Percentiles rank a stretch among this genome's conserved stretches.
These are phyloP conservation scores for Halictus quadricinctus DNA, from an alignment of 2,888 invertebrate genomes.

Conservation along the genomic window DNA sequence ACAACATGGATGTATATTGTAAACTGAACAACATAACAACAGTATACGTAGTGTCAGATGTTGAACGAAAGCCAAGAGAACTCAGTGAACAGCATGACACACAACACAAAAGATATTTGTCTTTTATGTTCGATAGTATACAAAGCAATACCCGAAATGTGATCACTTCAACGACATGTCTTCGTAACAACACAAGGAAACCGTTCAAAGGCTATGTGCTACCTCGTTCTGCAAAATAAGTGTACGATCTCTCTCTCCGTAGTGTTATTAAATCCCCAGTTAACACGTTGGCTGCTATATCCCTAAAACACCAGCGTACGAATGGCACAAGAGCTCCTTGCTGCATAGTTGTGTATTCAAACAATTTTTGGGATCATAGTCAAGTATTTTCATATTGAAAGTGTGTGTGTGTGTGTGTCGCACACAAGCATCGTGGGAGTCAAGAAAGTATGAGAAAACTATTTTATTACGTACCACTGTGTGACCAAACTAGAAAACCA, in stretches of 20 bases:
- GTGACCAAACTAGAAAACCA: neutral
- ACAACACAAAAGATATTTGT: slow-evolving; percentile 10
- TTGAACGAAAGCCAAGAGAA: slow-evolving; percentile 11
- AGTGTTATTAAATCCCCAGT: slow-evolving; percentile 42
- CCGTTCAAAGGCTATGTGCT: slow-evolving; percentile 26
- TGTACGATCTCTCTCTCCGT: slow-evolving; percentile 29
- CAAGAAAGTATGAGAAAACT: slow-evolving; percentile 10
- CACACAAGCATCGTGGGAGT: neutral
- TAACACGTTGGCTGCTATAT: slow-evolving; percentile 18
- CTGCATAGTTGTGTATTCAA: neutral
- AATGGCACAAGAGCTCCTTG: neutral
- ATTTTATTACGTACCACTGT: slow-evolving; percentile 2
- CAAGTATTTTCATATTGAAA: slow-evolving; percentile 9
- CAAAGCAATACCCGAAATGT: slow-evolving; percentile 47
- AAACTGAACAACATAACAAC: slow-evolving; percentile 21
- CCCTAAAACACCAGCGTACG: neutral
- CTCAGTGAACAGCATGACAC: slow-evolving; percentile 7
- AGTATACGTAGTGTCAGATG: slow-evolving; percentile 10
- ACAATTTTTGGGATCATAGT: slow-evolving; percentile 12
- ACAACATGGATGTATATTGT: slow-evolving; percentile 34
- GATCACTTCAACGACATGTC: slow-evolving; percentile 31
- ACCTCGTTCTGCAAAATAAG: slow-evolving; percentile 18
- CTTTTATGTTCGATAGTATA: slow-evolving; percentile 23
- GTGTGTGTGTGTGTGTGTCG: neutral
- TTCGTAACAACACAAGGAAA: slow-evolving; percentile 14